A percentile compares a stretch with the other conserved stretches of the same genome.
Conservation (phyloP, 2,113 vertebrate species). For the Melospiza georgiana region DNA sequence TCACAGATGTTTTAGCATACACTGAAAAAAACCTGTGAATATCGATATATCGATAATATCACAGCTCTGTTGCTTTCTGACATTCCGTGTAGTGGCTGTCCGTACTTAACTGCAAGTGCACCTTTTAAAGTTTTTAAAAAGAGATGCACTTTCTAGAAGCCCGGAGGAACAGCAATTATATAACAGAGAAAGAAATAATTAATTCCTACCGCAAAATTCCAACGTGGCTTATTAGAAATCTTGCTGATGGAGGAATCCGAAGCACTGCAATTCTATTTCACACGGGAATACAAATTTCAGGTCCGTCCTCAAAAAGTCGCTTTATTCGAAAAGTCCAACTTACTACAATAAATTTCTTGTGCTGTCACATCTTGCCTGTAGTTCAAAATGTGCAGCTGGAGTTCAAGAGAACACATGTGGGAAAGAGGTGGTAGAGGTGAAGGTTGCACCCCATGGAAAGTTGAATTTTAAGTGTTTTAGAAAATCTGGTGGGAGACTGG, state of each 20-base stretch:
- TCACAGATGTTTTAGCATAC: not conserved
- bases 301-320: not conserved
- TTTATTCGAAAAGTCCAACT: not conserved
- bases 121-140: not conserved
- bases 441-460: accelerated
- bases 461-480: not conserved
- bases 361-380: too few species aligned
- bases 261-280: not conserved
- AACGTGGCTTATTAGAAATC: not conserved
- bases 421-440: not conserved
- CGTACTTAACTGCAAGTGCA: not conserved
- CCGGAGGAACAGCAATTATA: not conserved
- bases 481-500: not conserved
- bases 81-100: not conserved
- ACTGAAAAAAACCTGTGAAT: not conserved
- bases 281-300: not conserved
- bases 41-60: not conserved
- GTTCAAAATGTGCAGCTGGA: not conserved
- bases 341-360: not conserved
- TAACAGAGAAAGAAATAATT: not conserved
- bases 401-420: accelerated
- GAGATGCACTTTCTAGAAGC: not conserved
- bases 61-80: not conserved
- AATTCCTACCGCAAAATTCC: not conserved
- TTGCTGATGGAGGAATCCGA: not conserved